Evolutionary conservation across 2,888 invertebrate species (phyloP), one percentile per base, ranked within the genome.

Genomic region (Lobophora halterata): DNA sequence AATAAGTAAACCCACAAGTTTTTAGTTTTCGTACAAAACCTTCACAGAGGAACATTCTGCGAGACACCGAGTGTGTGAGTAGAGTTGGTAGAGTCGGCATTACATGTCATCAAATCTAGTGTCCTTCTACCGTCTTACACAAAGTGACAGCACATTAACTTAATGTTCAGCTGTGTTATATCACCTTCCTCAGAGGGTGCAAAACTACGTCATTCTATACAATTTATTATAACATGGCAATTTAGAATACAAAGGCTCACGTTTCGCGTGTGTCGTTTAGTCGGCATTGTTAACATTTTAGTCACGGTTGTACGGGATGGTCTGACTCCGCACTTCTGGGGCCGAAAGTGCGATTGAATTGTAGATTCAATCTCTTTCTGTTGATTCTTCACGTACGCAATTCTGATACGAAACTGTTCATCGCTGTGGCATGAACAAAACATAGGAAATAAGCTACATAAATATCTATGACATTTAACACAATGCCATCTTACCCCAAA

Each of bases 211-310:
- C 21, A 40, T 43, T 28, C 30, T 18, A 27, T 21, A 48, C 36
- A 41, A 44, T 43, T 43, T 46, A 36, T 36, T 49, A 43, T 40
- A 45, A 42, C 33, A 24, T 20, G 30, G 34, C 39, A 24, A 46
- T 49, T 49, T 40, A 40, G 43, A 41, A 16, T 26, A 44, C 36
- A 43, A 46, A 49, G 32, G 39, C 29, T 42, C 45, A 34, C 39
- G 42, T 45, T 46, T 31, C 42, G 28, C 26, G 11, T 38, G 18
- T 38, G 24, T 29, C 19, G 38, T 36, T 44, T 41, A 13, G 17
- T 26, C 17, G 18, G 13, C 27, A 38, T 43, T 23, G 41, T 35
- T 27, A 31, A 33, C 25, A 49, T 49, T 49, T 41, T 24, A 41
- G 46, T 44, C 49, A 46, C 49, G 44, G 33, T 2, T 20, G 8